Evolutionary conservation across 2,888 invertebrate genomes (phyloP), one percentile per base, ranked within the genome.

Genomic region (Fragum sueziense): DNA sequence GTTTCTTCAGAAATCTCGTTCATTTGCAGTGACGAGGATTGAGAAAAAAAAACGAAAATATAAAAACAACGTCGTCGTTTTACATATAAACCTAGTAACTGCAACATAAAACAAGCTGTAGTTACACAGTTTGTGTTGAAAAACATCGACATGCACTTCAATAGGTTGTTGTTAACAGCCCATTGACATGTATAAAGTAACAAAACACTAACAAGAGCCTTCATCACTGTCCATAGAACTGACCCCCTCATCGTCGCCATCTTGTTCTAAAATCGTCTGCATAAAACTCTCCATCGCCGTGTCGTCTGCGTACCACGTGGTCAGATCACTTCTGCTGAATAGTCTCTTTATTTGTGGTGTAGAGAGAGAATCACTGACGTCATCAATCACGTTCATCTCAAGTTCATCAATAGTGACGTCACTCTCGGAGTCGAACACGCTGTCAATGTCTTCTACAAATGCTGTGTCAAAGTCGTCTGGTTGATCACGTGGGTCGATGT

Each of bases 231-330:
- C 27, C 62, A 62, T 62, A 62, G 62, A 62, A 62, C 61, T n/a
- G n/a, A n/a, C n/a, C n/a, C n/a, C n/a, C n/a, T n/a, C n/a, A n/a
- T n/a, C n/a, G n/a, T n/a, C n/a, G 22, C 3, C n/a, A 7, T 34
- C 34, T 33, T 62, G 37, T 62, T 62, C 62, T 62, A 62, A 31
- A 1, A 62, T 34, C 34, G 62, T 62, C 62, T 62, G 34, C 62
- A 62, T 62, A 34, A 62, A 62, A 62, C 62, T 62, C 9, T 62
- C 62, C 62, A 62, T 62, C n/a, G 37, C 37, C 4, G 33, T 37
- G 34, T 62, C 62, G 22, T 62, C 62, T 37, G 62, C 62, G 25
- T 22, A 62, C 33, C 37, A 4, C 34, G 34, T 62, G 34, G 37
- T 27, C 37, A 62, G 33, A 34, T 62, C 27, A 6, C 20, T n/a